Conservation (phyloP, 2,113 vertebrate species). For the Felis chaus region DNA sequence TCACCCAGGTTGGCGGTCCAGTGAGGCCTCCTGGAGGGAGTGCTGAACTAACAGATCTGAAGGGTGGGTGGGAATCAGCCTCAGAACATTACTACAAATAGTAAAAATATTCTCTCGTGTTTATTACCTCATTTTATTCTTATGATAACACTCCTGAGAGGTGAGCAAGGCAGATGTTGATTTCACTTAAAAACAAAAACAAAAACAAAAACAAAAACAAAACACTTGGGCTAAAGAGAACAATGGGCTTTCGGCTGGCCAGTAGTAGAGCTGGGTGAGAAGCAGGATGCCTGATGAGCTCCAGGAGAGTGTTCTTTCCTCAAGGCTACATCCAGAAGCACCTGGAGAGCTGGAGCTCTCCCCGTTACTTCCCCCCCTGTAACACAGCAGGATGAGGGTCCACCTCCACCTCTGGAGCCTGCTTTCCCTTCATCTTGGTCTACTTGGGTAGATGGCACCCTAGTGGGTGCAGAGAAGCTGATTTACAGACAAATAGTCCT, state of each 20-base stretch:
- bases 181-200: too few relatives aligned
- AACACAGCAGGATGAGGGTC: too few relatives aligned
- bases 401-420: too few relatives aligned
- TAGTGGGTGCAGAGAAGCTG: not conserved
- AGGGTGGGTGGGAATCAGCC: not conserved
- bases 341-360: not conserved
- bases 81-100: fast-evolving
- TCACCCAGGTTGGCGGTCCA: fast-evolving
- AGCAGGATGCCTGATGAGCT: not conserved
- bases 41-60: fast-evolving
- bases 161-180: not conserved
- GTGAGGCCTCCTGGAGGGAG: not conserved
- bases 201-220: not conserved
- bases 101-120: fast-evolving
- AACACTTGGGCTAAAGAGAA: not conserved
- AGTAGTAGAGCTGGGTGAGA: not conserved
- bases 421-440: not conserved
- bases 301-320: not conserved
- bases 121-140: not conserved
- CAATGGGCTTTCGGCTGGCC: not conserved
- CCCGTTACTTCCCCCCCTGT: too few relatives aligned
- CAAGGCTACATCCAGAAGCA: not conserved
- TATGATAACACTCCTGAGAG: not conserved
- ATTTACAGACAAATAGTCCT: not conserved
- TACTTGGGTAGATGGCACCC: not conserved